A percentile compares a stretch with the other conserved stretches of the same genome.
These are phyloP conservation scores for Cricetomys ansorgei DNA, from an alignment of 2,113 vertebrate species.

Conservation along the genomic window DNA sequence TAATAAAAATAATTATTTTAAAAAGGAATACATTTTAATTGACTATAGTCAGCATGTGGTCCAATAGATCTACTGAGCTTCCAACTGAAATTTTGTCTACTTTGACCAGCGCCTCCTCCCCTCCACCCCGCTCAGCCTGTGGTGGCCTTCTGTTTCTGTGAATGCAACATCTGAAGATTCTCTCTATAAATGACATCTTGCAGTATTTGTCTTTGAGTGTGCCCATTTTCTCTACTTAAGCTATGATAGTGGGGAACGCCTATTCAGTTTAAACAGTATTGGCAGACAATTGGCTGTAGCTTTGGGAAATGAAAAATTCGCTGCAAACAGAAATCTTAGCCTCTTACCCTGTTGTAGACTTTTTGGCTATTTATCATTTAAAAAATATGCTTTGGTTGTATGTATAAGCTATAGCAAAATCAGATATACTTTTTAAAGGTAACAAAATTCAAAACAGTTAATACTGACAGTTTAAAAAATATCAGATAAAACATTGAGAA, in stretches of 20 bases:
- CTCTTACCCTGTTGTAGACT: not conserved
- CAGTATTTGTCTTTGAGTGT: not conserved
- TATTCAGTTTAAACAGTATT: not conserved
- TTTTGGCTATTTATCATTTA: conserved; percentile 29
- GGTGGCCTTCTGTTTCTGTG: not conserved
- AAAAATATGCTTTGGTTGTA: not conserved
- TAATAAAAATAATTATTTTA: not conserved
- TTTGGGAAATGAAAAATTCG: not conserved
- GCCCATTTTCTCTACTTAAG: not conserved
- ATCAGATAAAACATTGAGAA: conserved; percentile 21
- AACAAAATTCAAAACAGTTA: not conserved
- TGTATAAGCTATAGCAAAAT: not conserved
- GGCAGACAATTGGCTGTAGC: not conserved
- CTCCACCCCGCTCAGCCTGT: no score
- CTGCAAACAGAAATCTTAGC: not conserved
- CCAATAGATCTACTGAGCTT: not conserved
- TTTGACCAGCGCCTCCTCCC: not conserved
- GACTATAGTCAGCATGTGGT: not conserved
- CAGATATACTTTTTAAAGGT: conserved; percentile 16
- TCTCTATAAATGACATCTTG: not conserved
- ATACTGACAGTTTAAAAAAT: not conserved
- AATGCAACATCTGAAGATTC: not conserved
- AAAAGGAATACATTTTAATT: not conserved
- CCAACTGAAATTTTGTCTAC: not conserved
- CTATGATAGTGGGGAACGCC: not conserved